phyloP scores from a whole-genome alignment of 2,797 vertebrate species.

The Enteromius paludinosus region DNA sequence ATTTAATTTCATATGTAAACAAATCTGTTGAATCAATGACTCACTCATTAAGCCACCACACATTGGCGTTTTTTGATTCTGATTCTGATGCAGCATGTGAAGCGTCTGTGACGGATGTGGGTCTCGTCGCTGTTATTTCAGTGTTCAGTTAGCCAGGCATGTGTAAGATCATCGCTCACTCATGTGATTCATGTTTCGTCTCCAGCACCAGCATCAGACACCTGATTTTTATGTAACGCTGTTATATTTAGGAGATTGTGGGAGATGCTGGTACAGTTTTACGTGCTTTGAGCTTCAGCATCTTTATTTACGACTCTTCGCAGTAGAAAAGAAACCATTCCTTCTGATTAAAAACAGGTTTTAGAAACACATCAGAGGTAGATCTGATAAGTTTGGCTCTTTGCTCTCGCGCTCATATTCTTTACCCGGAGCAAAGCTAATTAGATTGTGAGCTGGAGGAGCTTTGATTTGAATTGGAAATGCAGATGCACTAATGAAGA shows the following conservation, averaged over 20 bases:
- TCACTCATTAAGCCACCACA: too few relatives aligned
- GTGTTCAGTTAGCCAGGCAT: slow-evolving; percentile 2
- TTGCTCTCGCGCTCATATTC: background rate
- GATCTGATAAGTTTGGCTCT: background rate
- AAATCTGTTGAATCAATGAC: background rate
- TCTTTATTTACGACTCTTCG: background rate
- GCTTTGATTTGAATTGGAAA: background rate
- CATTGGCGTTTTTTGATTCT: background rate
- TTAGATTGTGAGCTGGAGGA: background rate
- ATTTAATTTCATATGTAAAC: background rate
- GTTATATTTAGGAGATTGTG: background rate
- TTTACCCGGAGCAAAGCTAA: background rate
- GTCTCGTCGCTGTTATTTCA: background rate
- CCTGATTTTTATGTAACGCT: background rate
- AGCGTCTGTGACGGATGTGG: background rate
- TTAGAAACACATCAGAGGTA: background rate
- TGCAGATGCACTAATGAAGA: background rate
- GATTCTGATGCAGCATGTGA: background rate
- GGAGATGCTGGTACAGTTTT: background rate
- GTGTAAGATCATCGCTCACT: slow-evolving; percentile 11
- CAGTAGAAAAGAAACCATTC: background rate
- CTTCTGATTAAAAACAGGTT: slow-evolving; percentile 2
- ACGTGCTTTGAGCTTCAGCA: too few relatives aligned
- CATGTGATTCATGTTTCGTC: background rate
- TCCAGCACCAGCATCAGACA: slow-evolving; percentile 11